A percentile compares a stretch with the other conserved stretches of the same genome.
These are phyloP conservation scores for Carcharodon carcharias DNA, from an alignment of 2,797 vertebrate species.

Conservation along the genomic window DNA sequence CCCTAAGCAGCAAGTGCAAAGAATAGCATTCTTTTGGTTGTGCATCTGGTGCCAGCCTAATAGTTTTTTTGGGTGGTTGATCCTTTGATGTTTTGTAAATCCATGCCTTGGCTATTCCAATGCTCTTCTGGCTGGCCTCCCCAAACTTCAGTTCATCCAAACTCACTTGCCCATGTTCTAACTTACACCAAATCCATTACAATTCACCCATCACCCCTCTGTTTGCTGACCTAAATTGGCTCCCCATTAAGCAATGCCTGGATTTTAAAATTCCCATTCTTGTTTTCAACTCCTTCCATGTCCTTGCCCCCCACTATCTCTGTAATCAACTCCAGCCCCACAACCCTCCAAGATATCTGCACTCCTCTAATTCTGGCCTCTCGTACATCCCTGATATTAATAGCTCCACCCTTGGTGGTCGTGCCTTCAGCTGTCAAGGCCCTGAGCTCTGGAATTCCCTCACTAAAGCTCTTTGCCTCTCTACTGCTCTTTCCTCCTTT, in stretches of 20 bases:
- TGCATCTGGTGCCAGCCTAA: constrained; percentile 11
- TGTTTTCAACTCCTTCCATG: neutral
- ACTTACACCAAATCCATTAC: neutral
- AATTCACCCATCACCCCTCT: neutral
- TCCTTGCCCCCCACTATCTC: neutral
- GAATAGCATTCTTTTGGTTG: neutral
- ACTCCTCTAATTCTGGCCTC: neutral
- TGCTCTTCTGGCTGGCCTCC: neutral
- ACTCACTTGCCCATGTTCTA: neutral
- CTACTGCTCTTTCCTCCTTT: neutral
- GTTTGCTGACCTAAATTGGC: neutral
- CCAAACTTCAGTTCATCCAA: neutral
- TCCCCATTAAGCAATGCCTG: neutral
- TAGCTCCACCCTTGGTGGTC: neutral
- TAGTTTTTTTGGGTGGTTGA: neutral
- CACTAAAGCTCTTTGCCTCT: neutral
- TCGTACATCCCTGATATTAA: neutral
- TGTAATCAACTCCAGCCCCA: neutral
- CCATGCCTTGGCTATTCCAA: neutral
- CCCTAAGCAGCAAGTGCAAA: constrained; percentile 2
- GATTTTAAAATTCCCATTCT: neutral
- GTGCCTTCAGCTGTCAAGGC: neutral
- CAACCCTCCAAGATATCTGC: neutral
- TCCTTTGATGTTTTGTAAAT: neutral
- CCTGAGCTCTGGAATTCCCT: neutral